Evolutionary conservation across 2,888 invertebrate genomes (phyloP), one percentile per base, ranked within the genome.

Genomic region (Eustalomyia histrio): DNA sequence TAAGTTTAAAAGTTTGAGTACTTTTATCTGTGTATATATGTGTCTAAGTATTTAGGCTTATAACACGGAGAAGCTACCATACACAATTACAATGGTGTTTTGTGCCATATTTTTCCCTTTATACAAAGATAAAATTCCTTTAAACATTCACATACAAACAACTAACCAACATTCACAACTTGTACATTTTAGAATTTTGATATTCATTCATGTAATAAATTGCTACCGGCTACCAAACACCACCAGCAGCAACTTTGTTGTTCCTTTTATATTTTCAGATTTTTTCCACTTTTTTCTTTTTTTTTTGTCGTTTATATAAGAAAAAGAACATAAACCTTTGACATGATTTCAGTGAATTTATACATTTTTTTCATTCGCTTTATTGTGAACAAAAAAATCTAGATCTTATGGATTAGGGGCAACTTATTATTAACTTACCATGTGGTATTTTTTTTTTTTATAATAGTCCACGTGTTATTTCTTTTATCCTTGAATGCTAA

Each of bases 371-470:
- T 24, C 67, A 39, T 18, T 24, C 21, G 63, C 29, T 29, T 29
- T 29, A 29, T 29, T 57, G 47, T 43, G 21, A 14, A 16, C 16
- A n/a, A 61, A 43, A 55, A 67, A 67, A 53, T 55, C 35, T 60
- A 55, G 57, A 69, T 76, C 67, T 61, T 67, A 35, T 50, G 72
- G 72, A 79, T 76, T 76, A 68, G 72, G 76, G 68, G 63, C 58
- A 80, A 76, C 53, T 58, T 76, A 75, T 73, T 80, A 76, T 69
- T 80, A 76, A 80, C 80, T 80, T 73, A 80, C 80, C 80, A 80
- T 74, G 65, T 69, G 79, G 60, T 60, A 39, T 74, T 55, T 65
- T 47, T 64, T 68, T 61, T 74, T 61, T 57, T 55, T 68, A 2
- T 53, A 61, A 73, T 61, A 73, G 74, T 67, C 69, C 78, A 81